Percentiles rank a stretch among this genome's conserved stretches.
Evolutionary conservation across 2,797 vertebrate species (phyloP).

Genomic region (Vireo griseus): DNA sequence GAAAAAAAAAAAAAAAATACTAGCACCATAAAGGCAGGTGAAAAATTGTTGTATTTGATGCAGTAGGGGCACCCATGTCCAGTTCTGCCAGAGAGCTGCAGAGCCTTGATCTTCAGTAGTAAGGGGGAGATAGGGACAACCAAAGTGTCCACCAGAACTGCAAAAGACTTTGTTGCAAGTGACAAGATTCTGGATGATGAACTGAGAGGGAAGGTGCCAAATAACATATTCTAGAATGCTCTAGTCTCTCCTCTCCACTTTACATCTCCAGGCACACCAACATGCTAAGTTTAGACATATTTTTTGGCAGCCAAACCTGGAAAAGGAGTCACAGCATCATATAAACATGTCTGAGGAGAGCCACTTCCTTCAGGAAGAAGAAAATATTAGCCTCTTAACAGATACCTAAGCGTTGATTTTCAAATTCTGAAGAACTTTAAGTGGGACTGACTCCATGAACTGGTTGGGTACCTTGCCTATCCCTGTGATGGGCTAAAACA

Average conservation of each 20-base stretch:
- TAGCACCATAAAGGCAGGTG: neutral
- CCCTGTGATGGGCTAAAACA: neutral
- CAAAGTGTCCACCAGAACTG: neutral
- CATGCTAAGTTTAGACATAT: neutral
- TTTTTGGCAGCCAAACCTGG: neutral
- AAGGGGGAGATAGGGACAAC: neutral
- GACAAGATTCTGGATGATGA: neutral
- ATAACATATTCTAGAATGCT: neutral
- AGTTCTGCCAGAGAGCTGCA: neutral
- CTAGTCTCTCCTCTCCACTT: neutral
- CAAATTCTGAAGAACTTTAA: neutral
- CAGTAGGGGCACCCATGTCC: neutral
- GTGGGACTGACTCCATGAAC: neutral
- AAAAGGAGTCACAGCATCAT: neutral
- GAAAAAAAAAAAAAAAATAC: neutral
- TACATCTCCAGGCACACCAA: neutral
- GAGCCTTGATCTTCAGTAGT: neutral
- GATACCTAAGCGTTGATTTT: neutral
- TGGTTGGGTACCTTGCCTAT: neutral
- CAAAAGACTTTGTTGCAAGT: neutral
- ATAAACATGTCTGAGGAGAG: neutral
- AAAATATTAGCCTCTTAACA: neutral
- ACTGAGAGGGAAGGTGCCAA: neutral
- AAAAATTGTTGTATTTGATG: neutral
- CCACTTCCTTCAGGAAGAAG: neutral